Evolutionary conservation across 2,888 invertebrate species (phyloP).

Genomic region (Diplazon laetatorius): DNA sequence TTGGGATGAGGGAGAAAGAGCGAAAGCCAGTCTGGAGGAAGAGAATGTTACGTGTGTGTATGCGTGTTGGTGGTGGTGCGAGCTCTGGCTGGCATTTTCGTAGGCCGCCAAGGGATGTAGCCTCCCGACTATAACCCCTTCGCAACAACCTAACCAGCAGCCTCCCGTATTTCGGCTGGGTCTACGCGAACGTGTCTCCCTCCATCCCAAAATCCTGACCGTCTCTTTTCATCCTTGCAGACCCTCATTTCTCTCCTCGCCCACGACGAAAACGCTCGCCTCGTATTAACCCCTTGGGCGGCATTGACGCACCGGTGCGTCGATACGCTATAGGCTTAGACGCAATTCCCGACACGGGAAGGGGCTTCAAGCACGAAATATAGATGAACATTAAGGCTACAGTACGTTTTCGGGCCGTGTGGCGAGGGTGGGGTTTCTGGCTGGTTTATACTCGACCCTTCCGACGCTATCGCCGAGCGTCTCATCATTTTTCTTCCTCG

Average conservation of each 20-base stretch:
- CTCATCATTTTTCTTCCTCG: slow-evolving; percentile 66
- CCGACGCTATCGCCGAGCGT: slow-evolving; percentile 19
- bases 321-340: slow-evolving; percentile 27
- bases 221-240: slow-evolving; percentile 60
- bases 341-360: slow-evolving; percentile 25
- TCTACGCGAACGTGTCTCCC: slow-evolving; percentile 39
- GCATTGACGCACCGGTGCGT: slow-evolving; percentile 29
- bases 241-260: slow-evolving; percentile 62
- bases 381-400: slow-evolving; percentile 75
- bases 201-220: slow-evolving; percentile 39
- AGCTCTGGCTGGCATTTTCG: slow-evolving; percentile 59
- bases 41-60: slow-evolving; percentile 40
- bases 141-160: slow-evolving; percentile 56
- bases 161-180: slow-evolving; percentile 19
- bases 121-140: slow-evolving; percentile 53
- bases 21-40: slow-evolving; percentile 28
- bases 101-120: slow-evolving; percentile 43
- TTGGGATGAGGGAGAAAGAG: slow-evolving; percentile 61
- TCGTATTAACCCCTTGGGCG: slow-evolving; percentile 28
- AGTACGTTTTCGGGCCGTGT: slow-evolving; percentile 57
- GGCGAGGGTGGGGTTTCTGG: slow-evolving; percentile 27
- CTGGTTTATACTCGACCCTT: slow-evolving; percentile 22
- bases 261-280: slow-evolving; percentile 54
- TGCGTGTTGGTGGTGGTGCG: slow-evolving; percentile 32
- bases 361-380: slow-evolving; percentile 78